These are phyloP conservation scores for Ibidorhyncha struthersii DNA, from an alignment of 2,113 vertebrate species.

Conservation along the genomic window DNA sequence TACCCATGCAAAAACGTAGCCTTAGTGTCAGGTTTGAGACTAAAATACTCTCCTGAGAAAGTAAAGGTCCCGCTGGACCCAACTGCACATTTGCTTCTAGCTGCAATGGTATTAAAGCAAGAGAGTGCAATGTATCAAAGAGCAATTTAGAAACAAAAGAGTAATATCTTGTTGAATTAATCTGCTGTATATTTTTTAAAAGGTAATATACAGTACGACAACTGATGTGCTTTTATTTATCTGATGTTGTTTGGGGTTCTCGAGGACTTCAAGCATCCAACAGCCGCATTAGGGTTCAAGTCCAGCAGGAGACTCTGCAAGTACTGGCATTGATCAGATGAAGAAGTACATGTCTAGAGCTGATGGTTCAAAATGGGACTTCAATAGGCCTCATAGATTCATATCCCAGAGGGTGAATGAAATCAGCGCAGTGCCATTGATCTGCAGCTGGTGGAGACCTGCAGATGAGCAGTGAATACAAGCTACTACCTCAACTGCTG, in stretches of 20 bases:
- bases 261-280: not conserved
- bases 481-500: not conserved
- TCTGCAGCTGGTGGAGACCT: not conserved
- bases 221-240: not conserved
- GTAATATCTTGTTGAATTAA: not conserved
- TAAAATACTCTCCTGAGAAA: not conserved
- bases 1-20: not conserved
- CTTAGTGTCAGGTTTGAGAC: not conserved
- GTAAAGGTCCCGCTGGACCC: not conserved
- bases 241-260: not conserved
- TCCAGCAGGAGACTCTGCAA: not conserved
- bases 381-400: not conserved
- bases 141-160: not conserved
- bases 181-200: not conserved
- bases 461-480: accelerated
- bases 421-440: not conserved
- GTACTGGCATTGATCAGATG: not conserved
- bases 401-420: not conserved
- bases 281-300: not conserved
- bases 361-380: conserved; percentile 18
- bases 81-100: not conserved
- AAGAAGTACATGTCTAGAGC: not conserved
- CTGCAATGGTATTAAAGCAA: not conserved
- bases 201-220: not conserved
- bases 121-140: not conserved